A percentile compares a stretch with the other conserved stretches of the same genome.
Conservation (phyloP, 2,797 vertebrate genomes). For the Threskiornis aethiopicus region DNA sequence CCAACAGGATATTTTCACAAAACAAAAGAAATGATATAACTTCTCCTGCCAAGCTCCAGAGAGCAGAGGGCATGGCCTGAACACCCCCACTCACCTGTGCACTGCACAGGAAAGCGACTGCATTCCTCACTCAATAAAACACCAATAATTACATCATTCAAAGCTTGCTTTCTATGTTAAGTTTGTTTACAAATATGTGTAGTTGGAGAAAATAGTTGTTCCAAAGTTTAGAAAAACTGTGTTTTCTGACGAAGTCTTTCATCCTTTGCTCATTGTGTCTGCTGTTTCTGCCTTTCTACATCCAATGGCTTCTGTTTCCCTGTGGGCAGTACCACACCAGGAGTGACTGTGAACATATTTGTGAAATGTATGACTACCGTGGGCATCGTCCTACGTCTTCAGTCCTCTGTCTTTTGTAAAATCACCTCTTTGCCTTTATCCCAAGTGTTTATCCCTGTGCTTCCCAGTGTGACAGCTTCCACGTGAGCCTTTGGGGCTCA, state of each 20-base stretch:
- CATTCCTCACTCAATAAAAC: neutral
- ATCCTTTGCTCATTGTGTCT: neutral
- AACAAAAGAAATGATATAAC: neutral
- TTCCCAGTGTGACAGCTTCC: neutral
- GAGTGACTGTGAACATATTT: neutral
- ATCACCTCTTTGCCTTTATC: neutral
- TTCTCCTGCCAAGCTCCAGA: neutral
- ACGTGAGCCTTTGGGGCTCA: fast-evolving
- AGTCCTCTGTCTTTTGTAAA: neutral
- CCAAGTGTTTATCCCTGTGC: neutral
- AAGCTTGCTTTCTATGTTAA: neutral
- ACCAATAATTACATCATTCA: neutral
- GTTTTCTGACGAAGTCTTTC: neutral
- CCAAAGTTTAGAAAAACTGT: neutral
- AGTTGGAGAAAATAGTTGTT: neutral
- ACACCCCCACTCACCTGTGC: neutral
- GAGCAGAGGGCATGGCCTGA: neutral
- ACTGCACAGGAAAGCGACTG: neutral
- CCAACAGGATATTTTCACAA: slow-evolving; percentile 3
- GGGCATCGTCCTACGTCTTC: neutral
- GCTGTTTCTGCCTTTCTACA: neutral
- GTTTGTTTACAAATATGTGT: neutral
- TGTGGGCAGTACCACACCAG: fast-evolving
- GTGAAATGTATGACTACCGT: fast-evolving
- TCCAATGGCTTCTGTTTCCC: neutral